Conservation (phyloP, 2,888 invertebrate species). For the Aspidiotus destructor region DNA sequence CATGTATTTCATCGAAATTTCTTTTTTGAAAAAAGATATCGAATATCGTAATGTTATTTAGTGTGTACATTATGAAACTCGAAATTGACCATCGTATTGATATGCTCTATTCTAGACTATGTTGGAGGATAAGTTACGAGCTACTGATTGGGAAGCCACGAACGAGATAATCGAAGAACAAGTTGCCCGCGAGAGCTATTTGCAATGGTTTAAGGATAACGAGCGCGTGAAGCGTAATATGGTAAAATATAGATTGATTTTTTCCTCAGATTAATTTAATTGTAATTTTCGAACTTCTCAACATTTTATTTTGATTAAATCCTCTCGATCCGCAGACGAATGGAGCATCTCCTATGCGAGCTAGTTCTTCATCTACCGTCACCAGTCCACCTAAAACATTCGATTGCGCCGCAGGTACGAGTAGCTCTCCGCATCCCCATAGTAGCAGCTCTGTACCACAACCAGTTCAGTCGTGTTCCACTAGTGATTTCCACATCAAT, state of each 20-base stretch:
- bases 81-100: no score
- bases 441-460: slow-evolving; percentile 23
- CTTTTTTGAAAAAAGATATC: no score
- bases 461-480: slow-evolving; percentile 17
- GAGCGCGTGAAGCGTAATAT: slow-evolving; percentile 48
- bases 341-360: slow-evolving; percentile 23
- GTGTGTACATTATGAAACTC: no score
- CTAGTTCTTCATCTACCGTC: slow-evolving; percentile 22
- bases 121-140: slow-evolving; percentile 78
- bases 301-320: no score
- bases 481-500: slow-evolving; percentile 25
- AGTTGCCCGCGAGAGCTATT: slow-evolving; percentile 73
- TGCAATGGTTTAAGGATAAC: slow-evolving; percentile 64
- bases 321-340: background rate
- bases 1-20: no score
- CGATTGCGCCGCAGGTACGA: slow-evolving; percentile 17
- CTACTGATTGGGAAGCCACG: slow-evolving; percentile 85
- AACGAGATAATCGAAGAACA: slow-evolving; percentile 83
- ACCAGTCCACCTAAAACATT: slow-evolving; percentile 24
- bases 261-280: background rate
- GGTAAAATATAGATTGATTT: slow-evolving; percentile 38
- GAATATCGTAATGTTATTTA: no score
- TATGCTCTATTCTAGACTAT: slow-evolving; percentile 53
- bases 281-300: background rate
- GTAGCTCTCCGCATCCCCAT: slow-evolving; percentile 7